These are phyloP conservation scores for Cirrhinus mrigala DNA, from an alignment of 2,797 vertebrate species.

Conservation along the genomic window DNA sequence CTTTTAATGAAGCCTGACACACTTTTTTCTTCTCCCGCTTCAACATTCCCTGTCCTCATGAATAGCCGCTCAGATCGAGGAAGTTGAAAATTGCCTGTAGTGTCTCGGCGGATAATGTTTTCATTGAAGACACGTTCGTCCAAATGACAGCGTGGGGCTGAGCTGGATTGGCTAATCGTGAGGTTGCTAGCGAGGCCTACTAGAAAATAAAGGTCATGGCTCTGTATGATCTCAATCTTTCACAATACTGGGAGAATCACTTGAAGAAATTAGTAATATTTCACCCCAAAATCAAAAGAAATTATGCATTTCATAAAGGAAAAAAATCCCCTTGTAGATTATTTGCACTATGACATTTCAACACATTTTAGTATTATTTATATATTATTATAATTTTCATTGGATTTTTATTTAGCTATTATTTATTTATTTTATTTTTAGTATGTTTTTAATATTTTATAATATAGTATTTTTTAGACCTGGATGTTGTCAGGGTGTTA, in stretches of 20 bases:
- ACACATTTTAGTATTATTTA: neutral
- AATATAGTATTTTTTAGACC: no score
- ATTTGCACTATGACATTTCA: neutral
- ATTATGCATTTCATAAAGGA: neutral
- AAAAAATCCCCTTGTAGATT: neutral
- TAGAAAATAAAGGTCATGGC: constrained; percentile 24
- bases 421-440: neutral
- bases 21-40: constrained; percentile 28
- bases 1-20: constrained; percentile 61
- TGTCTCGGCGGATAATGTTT: constrained; percentile 61
- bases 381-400: neutral
- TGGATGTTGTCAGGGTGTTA: no score
- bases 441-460: neutral
- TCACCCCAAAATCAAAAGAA: neutral
- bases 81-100: constrained; percentile 66
- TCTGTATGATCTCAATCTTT: neutral
- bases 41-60: constrained; percentile 45
- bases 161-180: constrained; percentile 31
- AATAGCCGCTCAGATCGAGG: constrained; percentile 60
- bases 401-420: neutral
- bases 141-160: neutral
- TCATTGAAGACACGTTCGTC: constrained; percentile 37
- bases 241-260: neutral
- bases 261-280: neutral
- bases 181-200: neutral